Evolutionary conservation across 1,140 invertebrate species (phyloP).

Genomic region (Aphelenchoides fujianensis): DNA sequence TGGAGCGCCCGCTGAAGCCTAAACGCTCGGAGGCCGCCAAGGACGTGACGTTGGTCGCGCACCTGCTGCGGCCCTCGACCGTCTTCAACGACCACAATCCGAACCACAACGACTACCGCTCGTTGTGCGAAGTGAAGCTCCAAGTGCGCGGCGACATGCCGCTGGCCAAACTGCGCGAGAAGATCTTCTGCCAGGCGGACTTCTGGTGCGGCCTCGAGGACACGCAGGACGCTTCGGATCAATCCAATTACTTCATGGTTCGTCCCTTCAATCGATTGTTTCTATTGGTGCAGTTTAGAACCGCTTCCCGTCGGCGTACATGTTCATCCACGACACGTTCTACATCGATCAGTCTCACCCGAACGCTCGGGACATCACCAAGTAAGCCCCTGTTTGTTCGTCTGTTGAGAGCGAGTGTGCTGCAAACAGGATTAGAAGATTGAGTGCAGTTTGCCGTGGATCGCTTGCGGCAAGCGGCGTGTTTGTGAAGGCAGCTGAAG

Average conservation of each 20-base stretch:
- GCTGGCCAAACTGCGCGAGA: conserved; percentile 61
- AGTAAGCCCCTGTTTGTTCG: conserved; percentile 39
- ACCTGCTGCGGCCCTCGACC: conserved; percentile 39
- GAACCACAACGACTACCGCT: conserved; percentile 33
- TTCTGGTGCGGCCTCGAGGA: conserved; percentile 61
- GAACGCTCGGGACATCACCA: conserved; percentile 62
- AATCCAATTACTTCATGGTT: conserved; percentile 43
- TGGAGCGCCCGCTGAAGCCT: conserved; percentile 27
- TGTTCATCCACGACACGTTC: conserved; percentile 65
- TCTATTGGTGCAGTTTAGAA: conserved; percentile 56
- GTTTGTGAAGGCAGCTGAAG: no score
- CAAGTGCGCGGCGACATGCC: conserved; percentile 61
- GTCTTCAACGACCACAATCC: conserved; percentile 10
- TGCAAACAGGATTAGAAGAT: no score
- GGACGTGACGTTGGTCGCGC: conserved; percentile 47
- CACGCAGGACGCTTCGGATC: conserved; percentile 53
- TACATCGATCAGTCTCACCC: conserved; percentile 63
- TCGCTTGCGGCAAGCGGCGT: no score
- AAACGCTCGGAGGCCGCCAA: background rate
- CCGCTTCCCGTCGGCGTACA: conserved; percentile 63
- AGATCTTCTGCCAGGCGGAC: conserved; percentile 62
- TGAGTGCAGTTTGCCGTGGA: no score
- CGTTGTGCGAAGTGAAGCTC: conserved; percentile 58
- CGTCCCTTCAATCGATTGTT: background rate
- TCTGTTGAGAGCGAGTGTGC: no score